Evolutionary conservation across 2,113 vertebrate genomes (phyloP), one percentile per base, ranked within the genome.

Genomic region (Bostrychus sinensis): DNA sequence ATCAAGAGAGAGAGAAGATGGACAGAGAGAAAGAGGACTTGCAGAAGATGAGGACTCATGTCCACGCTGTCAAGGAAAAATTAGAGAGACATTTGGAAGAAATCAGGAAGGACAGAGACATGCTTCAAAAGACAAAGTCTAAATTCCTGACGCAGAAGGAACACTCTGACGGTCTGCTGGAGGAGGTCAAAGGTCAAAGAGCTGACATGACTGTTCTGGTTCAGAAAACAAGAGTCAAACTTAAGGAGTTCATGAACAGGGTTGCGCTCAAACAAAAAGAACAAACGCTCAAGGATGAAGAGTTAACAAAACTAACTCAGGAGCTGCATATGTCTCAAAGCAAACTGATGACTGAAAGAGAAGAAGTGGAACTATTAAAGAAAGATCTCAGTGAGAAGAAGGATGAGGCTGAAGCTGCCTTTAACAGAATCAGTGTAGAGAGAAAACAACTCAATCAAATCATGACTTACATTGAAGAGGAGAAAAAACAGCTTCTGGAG

Each of bases 221-320:
- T 36, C 17, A 36, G 28, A 34, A 55, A 11, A 36, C n/a, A 36
- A 55, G 53, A 55, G 53, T n/a, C 13, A 26, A 51, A 51, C 48
- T 51, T 30, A 6, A 9, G 2, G 16, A 51, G 25, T 6, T 17
- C 2, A 22, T 10, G 5, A 36, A 55, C n/a, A 34, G 11, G 30
- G 11, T 55, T 10, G 8, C 3, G 2, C 19, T 20, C 20, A 55
- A 55, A 55, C 28, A 34, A 19, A 20, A 36, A 20, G 30, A 55
- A 51, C 46, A 28, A n/a, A 23, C 19, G 17, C 30, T 13, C 3
- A 36, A 55, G 19, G 30, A 55, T 1, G 30, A 55, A 36, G 32
- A 20, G 4, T 30, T 51, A 3, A n/a, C 25, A n/a, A 51, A 30
- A n/a, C 25, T 3, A 51, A 28, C 26, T 7, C 48, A 28, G 1